Conservation (phyloP, 2,888 invertebrate species). For the Ormyrus thymus region DNA sequence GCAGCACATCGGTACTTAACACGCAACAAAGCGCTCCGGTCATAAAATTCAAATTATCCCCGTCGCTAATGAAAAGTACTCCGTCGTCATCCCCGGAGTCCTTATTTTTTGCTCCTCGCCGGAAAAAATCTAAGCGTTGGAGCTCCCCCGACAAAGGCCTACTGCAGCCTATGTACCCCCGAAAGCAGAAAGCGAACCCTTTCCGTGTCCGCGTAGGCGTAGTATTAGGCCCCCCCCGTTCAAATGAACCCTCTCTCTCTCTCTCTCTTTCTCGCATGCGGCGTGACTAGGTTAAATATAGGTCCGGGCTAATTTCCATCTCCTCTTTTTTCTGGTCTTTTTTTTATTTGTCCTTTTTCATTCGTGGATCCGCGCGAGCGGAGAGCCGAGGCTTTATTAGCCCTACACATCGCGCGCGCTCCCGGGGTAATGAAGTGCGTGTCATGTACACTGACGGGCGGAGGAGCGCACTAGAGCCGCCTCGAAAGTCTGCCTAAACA, state of each 20-base stretch:
- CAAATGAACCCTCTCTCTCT: conserved; percentile 73
- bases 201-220: conserved; percentile 64
- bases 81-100: conserved; percentile 20
- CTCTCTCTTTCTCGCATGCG: conserved; percentile 58
- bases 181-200: conserved; percentile 49
- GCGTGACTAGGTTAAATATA: conserved; percentile 68
- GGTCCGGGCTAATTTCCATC: conserved; percentile 51
- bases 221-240: conserved; percentile 65
- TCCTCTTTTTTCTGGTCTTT: conserved; percentile 52
- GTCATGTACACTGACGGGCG: conserved; percentile 36
- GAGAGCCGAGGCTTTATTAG: conserved; percentile 43
- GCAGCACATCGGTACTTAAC: too few species aligned
- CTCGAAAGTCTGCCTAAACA: too few species aligned
- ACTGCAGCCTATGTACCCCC: not conserved
- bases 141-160: not conserved
- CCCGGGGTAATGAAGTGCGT: conserved; percentile 41
- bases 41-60: conserved; percentile 3
- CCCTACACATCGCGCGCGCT: not conserved
- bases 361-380: conserved; percentile 22
- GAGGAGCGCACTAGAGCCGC: conserved; percentile 12
- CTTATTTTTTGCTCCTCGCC: not conserved
- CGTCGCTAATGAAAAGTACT: not conserved
- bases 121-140: conserved; percentile 29
- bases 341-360: conserved; percentile 20
- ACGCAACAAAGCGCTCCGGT: not conserved